phyloP scores from a whole-genome alignment of 2,113 vertebrate species.

The Corythornis cristatus region DNA sequence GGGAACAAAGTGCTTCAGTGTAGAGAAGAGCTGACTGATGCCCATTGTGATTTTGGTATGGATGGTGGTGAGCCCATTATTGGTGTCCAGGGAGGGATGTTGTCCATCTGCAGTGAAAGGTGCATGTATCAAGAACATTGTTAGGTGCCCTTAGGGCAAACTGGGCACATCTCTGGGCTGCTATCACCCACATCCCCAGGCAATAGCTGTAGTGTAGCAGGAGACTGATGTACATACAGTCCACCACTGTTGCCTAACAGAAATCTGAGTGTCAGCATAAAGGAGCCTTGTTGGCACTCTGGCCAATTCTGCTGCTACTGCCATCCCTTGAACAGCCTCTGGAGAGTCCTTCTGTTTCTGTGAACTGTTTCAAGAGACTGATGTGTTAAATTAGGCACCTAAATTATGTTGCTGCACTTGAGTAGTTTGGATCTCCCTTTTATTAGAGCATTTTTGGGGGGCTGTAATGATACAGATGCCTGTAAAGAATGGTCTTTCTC shows the following conservation, averaged over 20 bases:
- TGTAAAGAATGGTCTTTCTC: neutral
- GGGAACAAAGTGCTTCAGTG: neutral
- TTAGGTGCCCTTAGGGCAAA: neutral
- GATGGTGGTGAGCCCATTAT: accelerated
- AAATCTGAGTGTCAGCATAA: neutral
- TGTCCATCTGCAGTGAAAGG: neutral
- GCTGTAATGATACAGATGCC: neutral
- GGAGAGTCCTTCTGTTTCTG: neutral
- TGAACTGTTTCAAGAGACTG: neutral
- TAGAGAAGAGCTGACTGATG: neutral
- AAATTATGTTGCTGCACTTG: neutral
- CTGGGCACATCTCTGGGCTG: neutral
- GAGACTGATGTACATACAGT: neutral
- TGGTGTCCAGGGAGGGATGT: neutral
- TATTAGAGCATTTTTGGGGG: neutral
- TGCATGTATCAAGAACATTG: no score
- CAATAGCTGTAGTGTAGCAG: neutral
- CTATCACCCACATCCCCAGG: neutral
- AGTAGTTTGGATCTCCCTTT: neutral
- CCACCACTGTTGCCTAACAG: neutral
- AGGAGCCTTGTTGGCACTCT: neutral
- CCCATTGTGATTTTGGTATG: accelerated
- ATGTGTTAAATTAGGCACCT: neutral
- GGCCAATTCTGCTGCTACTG: neutral
- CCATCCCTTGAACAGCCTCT: neutral